Conservation (phyloP, 1,140 invertebrate species). For the Drosophila oshimai region DNA sequence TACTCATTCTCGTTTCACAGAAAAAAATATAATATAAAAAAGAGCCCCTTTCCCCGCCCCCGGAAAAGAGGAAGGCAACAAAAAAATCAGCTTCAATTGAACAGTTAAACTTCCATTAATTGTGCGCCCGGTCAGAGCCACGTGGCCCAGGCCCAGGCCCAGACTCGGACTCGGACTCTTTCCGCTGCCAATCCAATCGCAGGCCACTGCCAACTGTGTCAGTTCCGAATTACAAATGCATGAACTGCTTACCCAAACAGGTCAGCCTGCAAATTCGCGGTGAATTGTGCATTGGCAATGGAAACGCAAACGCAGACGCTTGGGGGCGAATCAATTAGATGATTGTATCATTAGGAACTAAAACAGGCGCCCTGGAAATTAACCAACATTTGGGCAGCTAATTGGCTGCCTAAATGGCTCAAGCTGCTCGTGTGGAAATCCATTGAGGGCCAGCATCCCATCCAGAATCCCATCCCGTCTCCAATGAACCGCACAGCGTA, state of each 20-base stretch:
- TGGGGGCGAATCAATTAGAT: constrained; percentile 68
- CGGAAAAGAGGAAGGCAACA: constrained; percentile 24
- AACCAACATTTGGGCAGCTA: constrained; percentile 79
- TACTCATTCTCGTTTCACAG: constrained; percentile 75
- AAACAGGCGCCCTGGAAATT: constrained; percentile 62
- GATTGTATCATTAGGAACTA: constrained; percentile 73
- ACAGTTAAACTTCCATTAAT: constrained; percentile 83
- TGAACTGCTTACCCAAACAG: constrained; percentile 71
- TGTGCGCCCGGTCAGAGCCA: constrained; percentile 57
- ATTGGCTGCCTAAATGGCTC: constrained; percentile 76
- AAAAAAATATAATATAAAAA: constrained; percentile 36
- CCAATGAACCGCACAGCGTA: constrained; percentile 59
- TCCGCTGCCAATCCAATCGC: constrained; percentile 29
- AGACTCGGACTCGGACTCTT: neutral
- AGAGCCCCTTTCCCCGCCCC: neutral
- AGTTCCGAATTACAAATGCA: constrained; percentile 78
- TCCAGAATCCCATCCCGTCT: constrained; percentile 18
- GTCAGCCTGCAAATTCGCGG: constrained; percentile 66
- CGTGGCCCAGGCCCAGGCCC: no score
- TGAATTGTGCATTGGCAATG: constrained; percentile 32
- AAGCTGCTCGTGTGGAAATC: constrained; percentile 75
- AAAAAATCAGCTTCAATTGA: constrained; percentile 76
- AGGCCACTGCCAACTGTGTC: constrained; percentile 59
- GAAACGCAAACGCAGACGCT: no score
- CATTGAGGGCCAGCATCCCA: constrained; percentile 27